Base-by-base conservation (phyloP, 2,113 vertebrate genomes). In the Malurus melanocephalus region DNA sequence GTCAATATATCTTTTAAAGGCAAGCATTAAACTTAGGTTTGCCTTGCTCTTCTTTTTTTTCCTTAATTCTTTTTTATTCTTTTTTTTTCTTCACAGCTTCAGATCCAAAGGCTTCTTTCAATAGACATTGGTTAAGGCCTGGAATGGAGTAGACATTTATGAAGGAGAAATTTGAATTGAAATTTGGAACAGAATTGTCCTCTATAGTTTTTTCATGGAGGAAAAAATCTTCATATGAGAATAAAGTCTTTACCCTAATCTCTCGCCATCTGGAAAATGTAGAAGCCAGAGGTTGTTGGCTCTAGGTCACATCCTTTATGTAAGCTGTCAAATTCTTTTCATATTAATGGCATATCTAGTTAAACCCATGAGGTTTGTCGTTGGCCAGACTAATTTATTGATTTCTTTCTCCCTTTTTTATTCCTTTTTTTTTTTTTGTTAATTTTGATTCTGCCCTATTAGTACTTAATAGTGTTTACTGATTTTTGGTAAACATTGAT, bases 311-410 rank as follows among this genome's bases (percentile, higher is more conserved):
- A 97, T 98, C 97, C 97, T 97, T 94, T 95, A 98, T 98, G 98
- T 98, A 98, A 98, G 98, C 97, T 97, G 96, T 97, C 97, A 97
- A 96, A 98, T 98, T 98, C 97, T 98, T 97, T 96, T 91, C 96
- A 95, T 97, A 95, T 97, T 98, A 97, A 98, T 98, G 96, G 94
- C 94, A 93, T 97, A 96, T 98, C 95, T 93, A 95, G 87, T 98
- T 97, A 97, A 97, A 97, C 96, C 93, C 96, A 75, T 93, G 94
- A 94, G 94, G 66, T 92, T 92, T 94, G 79, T 92, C 95, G 85
- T 90, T 92, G 90, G 92, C 82, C 89, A 80, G 93, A 93, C 90
- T 96, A 96, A 97, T 94, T 95, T 95, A 95, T 97, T 96, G 96
- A 95, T 95, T 94, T 96, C 64, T 90, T 62, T 79, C 33, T 19